Evolutionary conservation across 2,888 invertebrate genomes (phyloP).

Genomic region (Platynereis dumerilii): DNA sequence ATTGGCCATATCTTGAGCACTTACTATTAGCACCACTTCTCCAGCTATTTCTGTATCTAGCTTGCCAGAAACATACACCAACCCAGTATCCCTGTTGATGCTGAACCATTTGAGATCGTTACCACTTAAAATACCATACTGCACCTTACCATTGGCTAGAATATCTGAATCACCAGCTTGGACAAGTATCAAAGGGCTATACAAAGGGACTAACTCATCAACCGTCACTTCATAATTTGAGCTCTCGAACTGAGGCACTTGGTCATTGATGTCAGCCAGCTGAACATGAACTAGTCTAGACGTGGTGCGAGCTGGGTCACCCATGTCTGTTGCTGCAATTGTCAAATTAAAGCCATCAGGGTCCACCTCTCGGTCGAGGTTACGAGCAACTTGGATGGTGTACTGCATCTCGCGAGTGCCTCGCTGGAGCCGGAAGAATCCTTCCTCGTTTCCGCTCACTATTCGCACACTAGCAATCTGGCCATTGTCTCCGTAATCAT

Average conservation of each 20-base stretch:
- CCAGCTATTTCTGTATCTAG: constrained; percentile 86
- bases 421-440: constrained; percentile 77
- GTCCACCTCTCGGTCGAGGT: constrained; percentile 79
- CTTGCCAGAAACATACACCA: constrained; percentile 81
- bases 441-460: constrained; percentile 87
- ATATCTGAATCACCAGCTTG: constrained; percentile 86
- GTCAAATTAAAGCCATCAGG: constrained; percentile 87
- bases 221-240: constrained; percentile 87
- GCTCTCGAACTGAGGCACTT: constrained; percentile 75
- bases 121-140: constrained; percentile 78
- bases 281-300: constrained; percentile 75
- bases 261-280: constrained; percentile 82
- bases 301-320: constrained; percentile 63
- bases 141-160: constrained; percentile 83
- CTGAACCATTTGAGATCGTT: constrained; percentile 88
- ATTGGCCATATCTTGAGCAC: constrained; percentile 69
- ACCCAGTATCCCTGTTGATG: constrained; percentile 86
- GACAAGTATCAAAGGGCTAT: constrained; percentile 85
- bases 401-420: constrained; percentile 43
- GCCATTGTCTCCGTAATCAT: constrained; percentile 84
- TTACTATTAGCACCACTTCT: constrained; percentile 63
- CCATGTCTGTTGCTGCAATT: constrained; percentile 82
- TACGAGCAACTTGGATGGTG: constrained; percentile 79
- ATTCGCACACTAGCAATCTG: constrained; percentile 72
- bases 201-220: constrained; percentile 85